Percentiles rank a stretch among this genome's conserved stretches.
These are phyloP conservation scores for Synanceia verrucosa DNA, from an alignment of 2,797 vertebrate species.

Conservation along the genomic window DNA sequence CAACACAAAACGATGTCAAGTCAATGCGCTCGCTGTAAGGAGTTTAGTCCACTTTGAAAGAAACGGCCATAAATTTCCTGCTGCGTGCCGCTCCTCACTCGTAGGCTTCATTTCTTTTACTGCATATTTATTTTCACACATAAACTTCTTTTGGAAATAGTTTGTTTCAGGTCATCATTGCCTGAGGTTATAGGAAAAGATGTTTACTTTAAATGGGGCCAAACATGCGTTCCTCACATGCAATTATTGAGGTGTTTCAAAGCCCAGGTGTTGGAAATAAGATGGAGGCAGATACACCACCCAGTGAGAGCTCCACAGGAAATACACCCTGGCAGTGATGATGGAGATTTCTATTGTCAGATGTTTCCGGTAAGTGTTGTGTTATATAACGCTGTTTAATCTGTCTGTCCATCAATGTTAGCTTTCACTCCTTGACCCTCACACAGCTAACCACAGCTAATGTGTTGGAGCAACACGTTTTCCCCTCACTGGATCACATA, in stretches of 20 bases:
- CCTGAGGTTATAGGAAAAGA: neutral
- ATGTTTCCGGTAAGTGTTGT: neutral
- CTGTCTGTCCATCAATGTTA: neutral
- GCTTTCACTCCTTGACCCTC: neutral
- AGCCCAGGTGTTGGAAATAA: slow-evolving; percentile 13
- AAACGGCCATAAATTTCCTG: slow-evolving; percentile 10
- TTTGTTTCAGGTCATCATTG: neutral
- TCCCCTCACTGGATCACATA: neutral
- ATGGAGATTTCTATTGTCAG: neutral
- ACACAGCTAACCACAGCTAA: neutral
- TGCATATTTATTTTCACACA: slow-evolving; percentile 6
- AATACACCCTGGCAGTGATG: neutral
- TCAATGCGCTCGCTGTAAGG: neutral
- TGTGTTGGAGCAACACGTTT: neutral
- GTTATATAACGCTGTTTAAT: neutral
- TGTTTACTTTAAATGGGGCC: slow-evolving; percentile 20
- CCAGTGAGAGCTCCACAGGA: neutral
- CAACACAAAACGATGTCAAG: neutral
- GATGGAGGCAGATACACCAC: neutral
- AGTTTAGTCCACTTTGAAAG: neutral
- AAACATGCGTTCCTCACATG: slow-evolving; percentile 21
- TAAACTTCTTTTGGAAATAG: slow-evolving; percentile 1
- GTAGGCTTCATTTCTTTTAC: slow-evolving; percentile 20
- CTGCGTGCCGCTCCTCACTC: neutral
- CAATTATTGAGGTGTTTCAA: neutral